A percentile compares a stretch with the other conserved stretches of the same genome.
Evolutionary conservation across 2,797 vertebrate genomes (phyloP).

Genomic region (Ibycter americanus): DNA sequence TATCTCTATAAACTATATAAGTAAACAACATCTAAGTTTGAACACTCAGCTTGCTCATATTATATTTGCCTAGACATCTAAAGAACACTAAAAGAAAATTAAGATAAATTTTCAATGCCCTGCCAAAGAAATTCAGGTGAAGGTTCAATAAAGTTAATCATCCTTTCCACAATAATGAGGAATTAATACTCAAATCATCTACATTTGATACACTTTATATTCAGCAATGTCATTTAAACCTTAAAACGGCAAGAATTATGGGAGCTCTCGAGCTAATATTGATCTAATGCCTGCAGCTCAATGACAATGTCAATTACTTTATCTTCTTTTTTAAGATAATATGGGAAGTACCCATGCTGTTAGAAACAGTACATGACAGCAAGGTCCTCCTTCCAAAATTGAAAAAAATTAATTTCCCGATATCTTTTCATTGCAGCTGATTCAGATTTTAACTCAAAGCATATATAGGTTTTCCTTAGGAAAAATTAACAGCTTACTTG

Average conservation of each 20-base stretch:
- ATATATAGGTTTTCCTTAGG: not conserved
- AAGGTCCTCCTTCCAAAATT: not conserved
- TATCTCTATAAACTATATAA: not conserved
- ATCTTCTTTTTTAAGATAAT: not conserved
- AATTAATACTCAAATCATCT: conserved; percentile 27
- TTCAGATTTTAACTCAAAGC: not conserved
- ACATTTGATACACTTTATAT: conserved; percentile 24
- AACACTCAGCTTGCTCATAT: not conserved
- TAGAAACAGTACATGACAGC: not conserved
- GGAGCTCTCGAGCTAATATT: conserved; percentile 10
- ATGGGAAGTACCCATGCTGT: not conserved
- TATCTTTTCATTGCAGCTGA: not conserved
- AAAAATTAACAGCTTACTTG: not conserved
- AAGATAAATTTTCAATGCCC: not conserved
- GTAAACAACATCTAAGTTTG: not conserved
- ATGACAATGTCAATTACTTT: conserved; percentile 5
- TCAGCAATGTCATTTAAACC: conserved; percentile 5
- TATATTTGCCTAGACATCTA: not conserved
- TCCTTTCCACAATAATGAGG: conserved; percentile 17
- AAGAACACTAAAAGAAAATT: not conserved
- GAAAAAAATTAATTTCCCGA: not conserved
- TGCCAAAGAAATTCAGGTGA: conserved; percentile 10
- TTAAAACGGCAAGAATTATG: conserved; percentile 41
- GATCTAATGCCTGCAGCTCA: conserved; percentile 11
- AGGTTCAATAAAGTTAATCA: conserved; percentile 20